Conservation (phyloP, 2,113 vertebrate genomes). For the Hydrolagus affinis region DNA sequence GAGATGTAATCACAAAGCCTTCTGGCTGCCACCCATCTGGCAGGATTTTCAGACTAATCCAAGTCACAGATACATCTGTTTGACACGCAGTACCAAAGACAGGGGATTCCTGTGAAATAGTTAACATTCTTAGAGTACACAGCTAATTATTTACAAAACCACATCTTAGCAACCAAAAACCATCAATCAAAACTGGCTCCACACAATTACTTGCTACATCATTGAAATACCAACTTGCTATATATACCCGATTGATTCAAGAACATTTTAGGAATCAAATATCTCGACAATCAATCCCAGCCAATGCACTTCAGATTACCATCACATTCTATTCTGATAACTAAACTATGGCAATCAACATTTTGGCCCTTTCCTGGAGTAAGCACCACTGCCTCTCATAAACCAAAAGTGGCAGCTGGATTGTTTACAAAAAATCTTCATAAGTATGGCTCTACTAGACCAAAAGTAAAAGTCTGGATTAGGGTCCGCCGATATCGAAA, state of each 20-base stretch:
- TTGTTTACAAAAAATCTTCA: no score
- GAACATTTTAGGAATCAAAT: no score
- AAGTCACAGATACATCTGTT: background rate
- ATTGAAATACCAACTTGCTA: background rate
- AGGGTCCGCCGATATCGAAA: no score
- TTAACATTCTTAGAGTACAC: background rate
- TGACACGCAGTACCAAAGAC: background rate
- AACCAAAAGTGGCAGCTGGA: no score
- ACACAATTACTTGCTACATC: background rate
- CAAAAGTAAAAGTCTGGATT: no score
- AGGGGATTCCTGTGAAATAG: background rate
- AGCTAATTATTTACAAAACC: background rate
- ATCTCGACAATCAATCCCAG: background rate
- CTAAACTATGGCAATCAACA: background rate
- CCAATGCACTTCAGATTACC: background rate
- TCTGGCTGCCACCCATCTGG: background rate
- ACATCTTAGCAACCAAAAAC: background rate
- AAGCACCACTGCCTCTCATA: no score
- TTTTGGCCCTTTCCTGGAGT: background rate
- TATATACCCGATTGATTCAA: background rate
- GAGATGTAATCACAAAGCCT: background rate
- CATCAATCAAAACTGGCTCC: background rate
- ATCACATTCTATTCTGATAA: background rate
- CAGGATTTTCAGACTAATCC: background rate
- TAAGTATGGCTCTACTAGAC: no score